These are phyloP conservation scores for Lutjanus argentimaculatus DNA, from an alignment of 2,797 vertebrate species.

Conservation along the genomic window DNA sequence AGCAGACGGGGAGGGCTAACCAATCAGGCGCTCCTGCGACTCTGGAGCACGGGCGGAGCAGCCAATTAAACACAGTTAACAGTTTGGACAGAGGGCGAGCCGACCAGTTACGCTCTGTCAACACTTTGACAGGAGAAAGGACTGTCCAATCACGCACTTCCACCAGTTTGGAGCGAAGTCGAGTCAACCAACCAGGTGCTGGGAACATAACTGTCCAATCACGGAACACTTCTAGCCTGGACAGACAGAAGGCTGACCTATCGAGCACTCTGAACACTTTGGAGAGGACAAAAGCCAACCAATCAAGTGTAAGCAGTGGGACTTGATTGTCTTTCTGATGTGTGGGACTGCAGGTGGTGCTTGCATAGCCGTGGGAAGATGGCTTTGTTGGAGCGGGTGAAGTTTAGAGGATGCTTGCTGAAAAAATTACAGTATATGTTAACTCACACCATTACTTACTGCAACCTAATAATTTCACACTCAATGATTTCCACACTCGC, in stretches of 20 bases:
- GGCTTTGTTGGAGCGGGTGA: conserved; percentile 24
- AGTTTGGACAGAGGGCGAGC: conserved; percentile 80
- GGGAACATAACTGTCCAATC: conserved; percentile 61
- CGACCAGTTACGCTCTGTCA: conserved; percentile 61
- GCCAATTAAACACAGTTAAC: conserved; percentile 78
- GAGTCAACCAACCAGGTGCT: conserved; percentile 62
- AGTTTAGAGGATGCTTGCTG: conserved; percentile 22
- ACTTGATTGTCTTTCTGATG: conserved; percentile 58
- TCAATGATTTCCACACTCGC: conserved; percentile 41
- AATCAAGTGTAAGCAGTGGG: conserved; percentile 63
- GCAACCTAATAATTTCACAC: conserved; percentile 46
- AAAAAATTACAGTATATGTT: conserved; percentile 39
- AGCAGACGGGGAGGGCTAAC: conserved; percentile 62
- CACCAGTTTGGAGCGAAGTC: conserved; percentile 78
- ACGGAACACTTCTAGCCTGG: conserved; percentile 80
- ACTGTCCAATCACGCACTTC: conserved; percentile 76
- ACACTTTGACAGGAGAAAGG: conserved; percentile 66
- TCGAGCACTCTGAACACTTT: conserved; percentile 72
- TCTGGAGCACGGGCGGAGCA: conserved; percentile 54
- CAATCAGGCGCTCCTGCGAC: conserved; percentile 58
- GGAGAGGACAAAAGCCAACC: conserved; percentile 81
- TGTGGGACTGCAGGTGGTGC: conserved; percentile 3
- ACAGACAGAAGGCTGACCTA: conserved; percentile 79
- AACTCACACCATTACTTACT: conserved; percentile 60
- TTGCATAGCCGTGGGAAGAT: conserved; percentile 73